Percentiles rank a stretch among this genome's conserved stretches.
These are phyloP conservation scores for Theonella swinhoei DNA, from an alignment of 37 sponge, comb jelly and placozoan species.

Conservation along the genomic window DNA sequence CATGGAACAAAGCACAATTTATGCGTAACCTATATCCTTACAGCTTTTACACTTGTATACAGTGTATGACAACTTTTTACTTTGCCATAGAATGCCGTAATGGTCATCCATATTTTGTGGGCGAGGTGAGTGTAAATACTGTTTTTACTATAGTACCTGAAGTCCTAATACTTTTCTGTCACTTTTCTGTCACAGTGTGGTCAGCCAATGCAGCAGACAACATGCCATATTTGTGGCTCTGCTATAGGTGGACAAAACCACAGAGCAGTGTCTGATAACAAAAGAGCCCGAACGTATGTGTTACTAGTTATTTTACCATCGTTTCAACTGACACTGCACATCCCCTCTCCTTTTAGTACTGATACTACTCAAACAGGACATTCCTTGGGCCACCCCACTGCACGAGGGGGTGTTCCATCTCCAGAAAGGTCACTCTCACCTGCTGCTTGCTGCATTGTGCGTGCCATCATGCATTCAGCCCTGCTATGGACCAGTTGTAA, in stretches of 20 bases:
- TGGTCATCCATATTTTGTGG: constrained; percentile 77
- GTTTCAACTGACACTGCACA: too few relatives aligned
- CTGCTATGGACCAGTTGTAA: constrained; percentile 63
- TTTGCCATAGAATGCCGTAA: constrained; percentile 62
- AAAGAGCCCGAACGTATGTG: too few relatives aligned
- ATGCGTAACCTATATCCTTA: too few relatives aligned
- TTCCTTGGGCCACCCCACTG: constrained; percentile 33
- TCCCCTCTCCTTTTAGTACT: too few relatives aligned
- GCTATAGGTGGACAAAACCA: neutral
- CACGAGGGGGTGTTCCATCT: constrained; percentile 20
- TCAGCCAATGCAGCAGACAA: constrained; percentile 11
- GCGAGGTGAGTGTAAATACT: constrained; percentile 45
- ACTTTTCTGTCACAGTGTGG: constrained; percentile 42
- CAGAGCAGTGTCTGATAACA: neutral
- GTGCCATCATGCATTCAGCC: constrained; percentile 72
- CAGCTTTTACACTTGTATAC: too few relatives aligned
- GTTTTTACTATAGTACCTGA: too few relatives aligned
- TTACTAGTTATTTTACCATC: too few relatives aligned
- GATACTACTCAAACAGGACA: constrained; percentile 80
- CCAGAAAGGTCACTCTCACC: constrained; percentile 68
- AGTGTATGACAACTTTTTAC: neutral
- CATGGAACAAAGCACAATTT: too few relatives aligned
- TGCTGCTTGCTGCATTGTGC: constrained; percentile 51
- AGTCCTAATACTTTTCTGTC: neutral
- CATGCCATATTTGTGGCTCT: constrained; percentile 21